These are phyloP conservation scores for western clawed frog (Xenopus tropicalis) DNA, from an alignment of 2,113 vertebrate genomes.

Conservation along the genomic window DNA sequence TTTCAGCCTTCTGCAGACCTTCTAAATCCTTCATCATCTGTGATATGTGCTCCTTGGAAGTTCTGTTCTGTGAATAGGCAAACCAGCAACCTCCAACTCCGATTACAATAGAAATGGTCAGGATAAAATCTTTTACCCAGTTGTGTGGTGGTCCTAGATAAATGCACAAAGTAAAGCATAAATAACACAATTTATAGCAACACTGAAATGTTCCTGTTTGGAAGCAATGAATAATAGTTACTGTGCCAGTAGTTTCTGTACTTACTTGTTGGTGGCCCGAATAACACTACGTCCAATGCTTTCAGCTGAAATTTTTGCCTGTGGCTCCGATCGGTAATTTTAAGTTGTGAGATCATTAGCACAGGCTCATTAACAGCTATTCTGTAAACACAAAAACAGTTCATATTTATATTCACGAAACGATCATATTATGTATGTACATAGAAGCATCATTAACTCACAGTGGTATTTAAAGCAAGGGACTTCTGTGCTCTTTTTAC, in stretches of 20 bases:
- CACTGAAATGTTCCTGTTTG: no score
- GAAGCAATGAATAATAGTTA: no score
- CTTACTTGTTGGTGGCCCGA: conserved; percentile 93
- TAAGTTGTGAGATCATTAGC: conserved; percentile 89
- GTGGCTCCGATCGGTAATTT: conserved; percentile 93
- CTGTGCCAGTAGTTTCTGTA: conserved; percentile 44
- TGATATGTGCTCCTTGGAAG: conserved; percentile 90
- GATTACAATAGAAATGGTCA: conserved; percentile 94
- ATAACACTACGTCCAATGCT: conserved; percentile 93
- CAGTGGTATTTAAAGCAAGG: no score
- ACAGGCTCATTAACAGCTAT: conserved; percentile 91
- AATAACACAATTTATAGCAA: no score
- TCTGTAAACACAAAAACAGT: conserved; percentile 64
- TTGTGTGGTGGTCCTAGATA: conserved; percentile 87
- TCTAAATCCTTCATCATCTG: conserved; percentile 99
- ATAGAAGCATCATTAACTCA: no score
- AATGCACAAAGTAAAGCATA: no score
- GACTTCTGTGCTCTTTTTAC: no score
- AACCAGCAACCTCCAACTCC: conserved; percentile 98
- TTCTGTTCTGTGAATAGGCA: conserved; percentile 93
- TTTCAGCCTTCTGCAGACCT: conserved; percentile 90
- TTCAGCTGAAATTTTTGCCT: conserved; percentile 96
- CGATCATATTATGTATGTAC: no score
- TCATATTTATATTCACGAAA: no score
- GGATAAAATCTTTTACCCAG: conserved; percentile 96